Conservation (phyloP, 2,888 invertebrate species). For the Drosophila subsilvestris region DNA sequence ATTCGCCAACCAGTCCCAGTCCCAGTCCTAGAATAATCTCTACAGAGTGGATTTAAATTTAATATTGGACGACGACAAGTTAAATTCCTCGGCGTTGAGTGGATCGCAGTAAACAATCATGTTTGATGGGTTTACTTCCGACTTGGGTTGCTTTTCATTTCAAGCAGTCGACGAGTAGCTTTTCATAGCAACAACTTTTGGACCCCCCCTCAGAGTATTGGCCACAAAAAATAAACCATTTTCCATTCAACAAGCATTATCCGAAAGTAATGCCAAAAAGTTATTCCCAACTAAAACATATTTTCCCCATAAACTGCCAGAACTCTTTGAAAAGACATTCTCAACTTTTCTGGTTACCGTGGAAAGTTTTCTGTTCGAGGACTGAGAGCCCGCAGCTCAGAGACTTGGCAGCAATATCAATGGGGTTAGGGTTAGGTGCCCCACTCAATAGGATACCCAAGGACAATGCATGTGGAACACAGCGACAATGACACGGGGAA, state of each 20-base stretch:
- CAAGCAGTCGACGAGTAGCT: too few species aligned
- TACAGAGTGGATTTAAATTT: too few species aligned
- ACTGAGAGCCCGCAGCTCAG: slow-evolving; percentile 11
- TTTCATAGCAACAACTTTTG: too few species aligned
- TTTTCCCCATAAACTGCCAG: slow-evolving; percentile 14
- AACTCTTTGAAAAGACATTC: slow-evolving; percentile 1
- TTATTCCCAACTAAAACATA: slow-evolving; percentile 9
- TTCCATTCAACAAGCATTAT: background rate
- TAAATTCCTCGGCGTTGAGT: too few species aligned
- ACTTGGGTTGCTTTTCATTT: too few species aligned
- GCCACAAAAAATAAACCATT: background rate
- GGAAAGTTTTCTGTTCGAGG: slow-evolving; percentile 4
- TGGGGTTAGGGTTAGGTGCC: slow-evolving; percentile 28
- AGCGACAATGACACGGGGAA: slow-evolving; percentile 31
- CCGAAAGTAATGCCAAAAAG: background rate
- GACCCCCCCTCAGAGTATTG: background rate
- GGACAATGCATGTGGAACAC: slow-evolving; percentile 36
- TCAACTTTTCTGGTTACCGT: slow-evolving; percentile 4
- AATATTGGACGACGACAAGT: too few species aligned
- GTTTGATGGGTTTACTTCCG: too few species aligned
- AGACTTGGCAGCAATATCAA: slow-evolving; percentile 21
- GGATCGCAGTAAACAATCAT: too few species aligned
- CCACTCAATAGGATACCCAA: slow-evolving; percentile 30
- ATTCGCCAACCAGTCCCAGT: too few species aligned
- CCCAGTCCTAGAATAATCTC: too few species aligned